These are phyloP conservation scores for Acinonyx jubatus DNA, from an alignment of 2,113 vertebrate species.

Conservation along the genomic window DNA sequence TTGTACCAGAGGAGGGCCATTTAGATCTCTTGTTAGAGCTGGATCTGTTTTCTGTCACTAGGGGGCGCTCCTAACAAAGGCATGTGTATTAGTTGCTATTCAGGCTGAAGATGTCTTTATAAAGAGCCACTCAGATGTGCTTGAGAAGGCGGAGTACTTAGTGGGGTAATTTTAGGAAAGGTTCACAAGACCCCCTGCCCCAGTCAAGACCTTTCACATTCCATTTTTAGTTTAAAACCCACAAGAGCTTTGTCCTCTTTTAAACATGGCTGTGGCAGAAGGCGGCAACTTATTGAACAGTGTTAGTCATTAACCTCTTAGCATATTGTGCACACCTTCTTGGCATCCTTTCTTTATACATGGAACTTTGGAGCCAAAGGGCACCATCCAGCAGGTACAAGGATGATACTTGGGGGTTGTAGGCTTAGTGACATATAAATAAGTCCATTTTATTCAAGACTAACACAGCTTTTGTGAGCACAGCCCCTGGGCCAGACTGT, in stretches of 20 bases:
- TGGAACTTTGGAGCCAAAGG: neutral
- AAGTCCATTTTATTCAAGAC: neutral
- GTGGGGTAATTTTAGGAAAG: neutral
- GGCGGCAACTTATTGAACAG: neutral
- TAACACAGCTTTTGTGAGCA: fast-evolving
- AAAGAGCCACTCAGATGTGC: neutral
- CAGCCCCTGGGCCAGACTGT: neutral
- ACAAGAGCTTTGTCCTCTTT: neutral
- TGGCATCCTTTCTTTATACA: neutral
- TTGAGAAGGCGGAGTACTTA: neutral
- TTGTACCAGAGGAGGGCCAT: fast-evolving
- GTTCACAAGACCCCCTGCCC: neutral
- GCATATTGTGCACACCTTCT: no score
- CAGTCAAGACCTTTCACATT: neutral
- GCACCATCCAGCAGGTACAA: neutral
- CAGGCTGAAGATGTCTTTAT: neutral
- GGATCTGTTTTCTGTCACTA: neutral
- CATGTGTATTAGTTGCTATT: fast-evolving
- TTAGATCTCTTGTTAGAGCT: neutral
- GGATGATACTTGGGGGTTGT: fast-evolving
- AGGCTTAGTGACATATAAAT: neutral
- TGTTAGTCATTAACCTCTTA: neutral
- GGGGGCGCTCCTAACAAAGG: neutral
- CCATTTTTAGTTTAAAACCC: neutral
- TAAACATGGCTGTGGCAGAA: neutral